Percentiles rank a stretch among this genome's conserved stretches.
Evolutionary conservation across 2,113 vertebrate species (phyloP).

Genomic region (Bos javanicus): DNA sequence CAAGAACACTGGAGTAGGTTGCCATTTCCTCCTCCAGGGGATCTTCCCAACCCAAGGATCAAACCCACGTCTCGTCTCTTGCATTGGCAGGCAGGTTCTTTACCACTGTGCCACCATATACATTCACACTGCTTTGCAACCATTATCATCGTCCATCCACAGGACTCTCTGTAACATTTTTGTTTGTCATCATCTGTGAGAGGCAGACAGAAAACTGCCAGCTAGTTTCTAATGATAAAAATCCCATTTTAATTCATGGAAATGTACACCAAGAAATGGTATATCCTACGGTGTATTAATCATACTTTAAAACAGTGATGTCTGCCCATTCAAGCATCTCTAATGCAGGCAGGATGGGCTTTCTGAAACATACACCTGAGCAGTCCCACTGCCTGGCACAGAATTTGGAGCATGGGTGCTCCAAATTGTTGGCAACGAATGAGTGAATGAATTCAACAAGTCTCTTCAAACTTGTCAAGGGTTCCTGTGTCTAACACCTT

Average conservation of each 20-base stretch:
- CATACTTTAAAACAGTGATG: not conserved
- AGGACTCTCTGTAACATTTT: not conserved
- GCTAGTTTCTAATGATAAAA: not conserved
- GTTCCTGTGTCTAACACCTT: not conserved
- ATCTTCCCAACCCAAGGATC: not conserved
- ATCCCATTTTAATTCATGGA: not conserved
- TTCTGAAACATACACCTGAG: not conserved
- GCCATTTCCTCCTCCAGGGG: not conserved
- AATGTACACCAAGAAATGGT: not conserved
- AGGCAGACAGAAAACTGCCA: not conserved
- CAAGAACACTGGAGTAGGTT: not conserved
- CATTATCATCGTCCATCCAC: accelerated
- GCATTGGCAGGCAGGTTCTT: not conserved
- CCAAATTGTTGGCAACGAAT: not conserved
- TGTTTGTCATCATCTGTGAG: accelerated
- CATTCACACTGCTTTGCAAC: no score
- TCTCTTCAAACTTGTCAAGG: not conserved
- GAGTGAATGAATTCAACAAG: not conserved
- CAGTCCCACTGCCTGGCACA: not conserved
- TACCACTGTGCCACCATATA: not conserved
- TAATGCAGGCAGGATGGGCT: no score
- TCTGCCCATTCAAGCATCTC: not conserved
- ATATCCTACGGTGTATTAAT: not conserved
- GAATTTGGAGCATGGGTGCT: not conserved
- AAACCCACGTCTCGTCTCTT: accelerated